Base-by-base conservation (phyloP, 1,140 invertebrate species). In the Pseudomyrmex pallidus region DNA sequence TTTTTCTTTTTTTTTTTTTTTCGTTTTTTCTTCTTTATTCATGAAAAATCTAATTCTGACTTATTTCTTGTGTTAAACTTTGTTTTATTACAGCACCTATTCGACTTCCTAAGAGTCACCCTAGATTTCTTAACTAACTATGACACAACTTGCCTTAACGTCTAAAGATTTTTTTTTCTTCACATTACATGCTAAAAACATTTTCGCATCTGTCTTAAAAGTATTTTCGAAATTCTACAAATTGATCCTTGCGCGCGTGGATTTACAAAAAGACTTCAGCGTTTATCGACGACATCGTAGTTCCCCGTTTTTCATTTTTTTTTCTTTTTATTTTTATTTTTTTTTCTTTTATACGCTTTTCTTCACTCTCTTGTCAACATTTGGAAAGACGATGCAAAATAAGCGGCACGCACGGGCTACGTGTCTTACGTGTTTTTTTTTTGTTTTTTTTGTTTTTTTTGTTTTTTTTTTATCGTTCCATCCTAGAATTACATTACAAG, bases 41-140 rank as follows among this genome's bases (percentile, higher is more conserved):
- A 91, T 92, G 90, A 92, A 93, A 93, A 93, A 92, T 92, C 91
- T 89, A 93, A 92, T 91, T 91, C 88, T 90, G 89, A 91, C 84
- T 87, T 91, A 87, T 89, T 74, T 85, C 82, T 77, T 70, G 22
- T 85, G 56, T 63, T 88, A 57, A 59, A 70, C 70, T 83, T 82
- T 86, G 77, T 86, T 91, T 91, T 87, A 88, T 91, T 91, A 91
- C 90, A 92, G 91, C 91, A 92, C 91, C 91, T 91, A 92, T 91
- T 80, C 90, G 89, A 91, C 91, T 90, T 89, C 76, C 90, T 91
- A 91, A 87, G 82, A 92, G 87, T 89, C 76, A 35, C 85, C 84
- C 89, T 91, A 80, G 66, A 91, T 89, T 73, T 87, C 89, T 90
- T 90, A 90, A 88, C 89, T 90, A 92, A 73, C 91, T 91, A 92